These are phyloP conservation scores for Cerceris rybyensis DNA, from an alignment of 2,888 invertebrate species.

Conservation along the genomic window DNA sequence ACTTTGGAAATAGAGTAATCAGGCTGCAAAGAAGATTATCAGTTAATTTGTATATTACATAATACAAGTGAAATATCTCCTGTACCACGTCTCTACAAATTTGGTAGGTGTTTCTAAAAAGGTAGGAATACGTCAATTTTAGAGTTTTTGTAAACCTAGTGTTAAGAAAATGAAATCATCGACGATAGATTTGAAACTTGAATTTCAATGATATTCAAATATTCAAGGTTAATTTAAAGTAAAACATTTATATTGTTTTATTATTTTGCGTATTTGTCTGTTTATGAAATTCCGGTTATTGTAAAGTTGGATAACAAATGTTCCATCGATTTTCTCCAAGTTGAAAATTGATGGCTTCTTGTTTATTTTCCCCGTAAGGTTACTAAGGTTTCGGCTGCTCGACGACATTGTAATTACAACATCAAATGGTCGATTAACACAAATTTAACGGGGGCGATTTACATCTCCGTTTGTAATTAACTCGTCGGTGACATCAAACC, in stretches of 20 bases:
- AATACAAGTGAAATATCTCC: too few species aligned
- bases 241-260: not conserved
- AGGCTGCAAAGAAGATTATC: too few species aligned
- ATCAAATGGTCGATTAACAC: constrained; percentile 67
- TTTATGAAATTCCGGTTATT: not conserved
- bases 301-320: constrained; percentile 7
- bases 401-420: constrained; percentile 64
- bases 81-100: too few species aligned
- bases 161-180: too few species aligned
- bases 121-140: too few species aligned
- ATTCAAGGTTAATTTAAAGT: too few species aligned
- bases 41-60: too few species aligned
- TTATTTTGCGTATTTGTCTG: not conserved
- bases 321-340: constrained; percentile 16
- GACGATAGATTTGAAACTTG: too few species aligned
- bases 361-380: constrained; percentile 11
- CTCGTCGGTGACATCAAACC: constrained; percentile 61
- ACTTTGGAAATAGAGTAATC: too few species aligned
- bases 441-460: constrained; percentile 56
- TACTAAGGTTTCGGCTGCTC: constrained; percentile 18
- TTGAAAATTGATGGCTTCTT: constrained; percentile 17
- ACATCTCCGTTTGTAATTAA: constrained; percentile 62
- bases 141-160: too few species aligned
- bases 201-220: too few species aligned
- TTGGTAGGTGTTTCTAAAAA: too few species aligned